Conservation (phyloP, 2,797 vertebrate genomes). For the Arnoldichthys spilopterus region DNA sequence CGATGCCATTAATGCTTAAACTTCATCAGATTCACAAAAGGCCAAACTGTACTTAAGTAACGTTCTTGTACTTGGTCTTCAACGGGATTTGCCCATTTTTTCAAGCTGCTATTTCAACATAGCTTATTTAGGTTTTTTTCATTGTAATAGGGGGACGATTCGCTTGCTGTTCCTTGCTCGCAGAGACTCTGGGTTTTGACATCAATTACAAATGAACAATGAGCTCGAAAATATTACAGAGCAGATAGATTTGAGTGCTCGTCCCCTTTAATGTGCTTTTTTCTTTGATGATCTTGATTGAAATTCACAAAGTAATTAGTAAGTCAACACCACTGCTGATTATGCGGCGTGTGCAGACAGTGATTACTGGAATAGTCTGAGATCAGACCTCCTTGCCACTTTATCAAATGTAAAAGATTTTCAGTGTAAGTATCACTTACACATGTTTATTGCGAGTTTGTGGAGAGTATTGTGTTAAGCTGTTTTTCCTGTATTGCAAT, state of each 20-base stretch:
- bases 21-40: constrained; percentile 1
- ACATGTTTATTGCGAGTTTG: not conserved
- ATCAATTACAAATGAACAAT: constrained; percentile 46
- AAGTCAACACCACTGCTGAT: constrained; percentile 36
- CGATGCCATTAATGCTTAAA: constrained; percentile 22
- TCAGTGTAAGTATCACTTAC: not conserved
- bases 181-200: constrained; percentile 44
- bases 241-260: constrained; percentile 11
- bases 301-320: constrained; percentile 46
- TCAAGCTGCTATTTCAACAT: not conserved
- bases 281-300: constrained; percentile 48
- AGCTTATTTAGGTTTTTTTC: not conserved
- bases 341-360: constrained; percentile 17
- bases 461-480: not conserved
- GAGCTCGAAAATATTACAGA: constrained; percentile 33
- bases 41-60: not conserved
- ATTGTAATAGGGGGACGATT: constrained; percentile 3
- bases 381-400: constrained; percentile 6
- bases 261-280: constrained; percentile 33
- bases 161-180: constrained; percentile 34
- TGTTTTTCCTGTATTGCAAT: too few relatives aligned
- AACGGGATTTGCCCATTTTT: not conserved
- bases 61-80: constrained; percentile 9
- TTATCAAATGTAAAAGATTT: constrained; percentile 17
- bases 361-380: constrained; percentile 14